Evolutionary conservation across 2,888 invertebrate species (phyloP).

Genomic region (Globia sparganii): DNA sequence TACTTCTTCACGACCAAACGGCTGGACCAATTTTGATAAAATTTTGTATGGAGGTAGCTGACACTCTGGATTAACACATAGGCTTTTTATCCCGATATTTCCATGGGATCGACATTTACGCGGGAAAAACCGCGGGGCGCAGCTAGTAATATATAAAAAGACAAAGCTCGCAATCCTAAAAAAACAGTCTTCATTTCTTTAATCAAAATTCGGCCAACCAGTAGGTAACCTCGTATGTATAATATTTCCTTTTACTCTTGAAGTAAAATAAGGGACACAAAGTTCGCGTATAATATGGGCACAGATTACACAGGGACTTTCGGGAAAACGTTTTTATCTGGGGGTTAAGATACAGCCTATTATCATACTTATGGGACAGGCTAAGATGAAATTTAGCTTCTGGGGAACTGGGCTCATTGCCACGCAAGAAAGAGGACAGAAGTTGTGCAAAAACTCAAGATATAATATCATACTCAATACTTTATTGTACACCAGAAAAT

Average conservation of each 20-base stretch:
- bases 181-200: conserved; percentile 8
- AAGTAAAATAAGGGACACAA: conserved; percentile 50
- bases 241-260: conserved; percentile 25
- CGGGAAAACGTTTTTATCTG: conserved; percentile 59
- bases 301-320: conserved; percentile 53
- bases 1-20: too few relatives aligned
- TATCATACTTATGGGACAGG: conserved; percentile 64
- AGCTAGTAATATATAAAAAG: background rate
- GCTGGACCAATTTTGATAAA: too few relatives aligned
- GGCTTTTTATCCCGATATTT: too few relatives aligned
- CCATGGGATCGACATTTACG: too few relatives aligned
- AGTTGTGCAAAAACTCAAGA: conserved; percentile 9
- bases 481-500: too few relatives aligned
- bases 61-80: too few relatives aligned
- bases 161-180: conserved; percentile 15
- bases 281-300: conserved; percentile 51
- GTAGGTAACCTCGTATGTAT: conserved; percentile 12
- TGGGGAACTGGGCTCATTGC: conserved; percentile 35
- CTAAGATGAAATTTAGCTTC: conserved; percentile 56
- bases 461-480: too few relatives aligned
- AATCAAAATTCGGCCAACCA: conserved; percentile 24
- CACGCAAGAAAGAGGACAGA: conserved; percentile 1
- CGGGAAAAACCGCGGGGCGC: too few relatives aligned
- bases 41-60: too few relatives aligned
- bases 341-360: conserved; percentile 57